Evolutionary conservation across 2,797 vertebrate genomes (phyloP).

Genomic region (Lacerta agilis): DNA sequence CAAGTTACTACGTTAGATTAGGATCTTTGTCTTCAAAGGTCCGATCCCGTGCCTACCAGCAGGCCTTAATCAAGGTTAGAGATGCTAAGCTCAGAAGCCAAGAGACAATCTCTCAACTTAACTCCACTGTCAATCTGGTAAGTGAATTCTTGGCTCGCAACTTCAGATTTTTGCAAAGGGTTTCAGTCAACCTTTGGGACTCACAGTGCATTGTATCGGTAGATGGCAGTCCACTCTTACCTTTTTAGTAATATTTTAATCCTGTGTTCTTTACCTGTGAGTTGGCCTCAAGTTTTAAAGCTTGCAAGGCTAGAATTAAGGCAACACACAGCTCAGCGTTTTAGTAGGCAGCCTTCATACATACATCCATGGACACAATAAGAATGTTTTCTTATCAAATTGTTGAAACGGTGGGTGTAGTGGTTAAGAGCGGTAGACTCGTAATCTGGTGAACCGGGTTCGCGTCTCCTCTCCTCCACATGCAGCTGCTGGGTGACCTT

Average conservation of each 20-base stretch:
- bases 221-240: not conserved
- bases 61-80: slow-evolving; percentile 82
- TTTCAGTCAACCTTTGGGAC: not conserved
- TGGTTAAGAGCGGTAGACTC: too few relatives aligned
- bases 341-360: not conserved
- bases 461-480: too few relatives aligned
- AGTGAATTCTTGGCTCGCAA: slow-evolving; percentile 54
- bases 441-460: too few relatives aligned
- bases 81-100: slow-evolving; percentile 85
- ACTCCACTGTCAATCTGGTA: slow-evolving; percentile 87
- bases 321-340: not conserved
- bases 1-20: slow-evolving; percentile 87
- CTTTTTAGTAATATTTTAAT: not conserved
- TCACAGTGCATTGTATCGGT: not conserved
- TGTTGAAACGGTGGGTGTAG: not conserved
- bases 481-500: too few relatives aligned
- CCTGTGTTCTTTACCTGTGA: not conserved
- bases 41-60: slow-evolving; percentile 85
- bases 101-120: slow-evolving; percentile 86
- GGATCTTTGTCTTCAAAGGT: slow-evolving; percentile 92
- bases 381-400: not conserved
- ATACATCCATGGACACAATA: not conserved
- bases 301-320: not conserved
- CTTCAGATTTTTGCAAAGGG: not conserved
- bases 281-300: not conserved